phyloP scores from a whole-genome alignment of 2,797 vertebrate genomes.

The Rhabdophis nuchalis region DNA sequence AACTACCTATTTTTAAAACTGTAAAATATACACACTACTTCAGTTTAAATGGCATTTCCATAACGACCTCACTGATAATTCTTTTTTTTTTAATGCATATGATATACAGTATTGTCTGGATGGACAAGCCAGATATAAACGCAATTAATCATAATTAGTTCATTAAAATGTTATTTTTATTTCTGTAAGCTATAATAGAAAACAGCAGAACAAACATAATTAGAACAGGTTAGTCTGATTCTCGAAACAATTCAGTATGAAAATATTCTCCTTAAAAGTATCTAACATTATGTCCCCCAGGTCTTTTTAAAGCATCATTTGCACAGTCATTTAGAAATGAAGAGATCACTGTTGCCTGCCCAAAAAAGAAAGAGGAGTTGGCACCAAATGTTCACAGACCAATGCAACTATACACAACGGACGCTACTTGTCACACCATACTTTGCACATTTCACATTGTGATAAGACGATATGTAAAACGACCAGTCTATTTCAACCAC shows the following conservation, averaged over 20 bases:
- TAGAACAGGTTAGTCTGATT: background rate
- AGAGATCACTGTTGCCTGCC: background rate
- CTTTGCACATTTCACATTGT: slow-evolving; percentile 9
- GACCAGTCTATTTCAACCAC: slow-evolving; percentile 1
- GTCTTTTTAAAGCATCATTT: background rate
- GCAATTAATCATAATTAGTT: background rate
- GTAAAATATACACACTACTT: background rate
- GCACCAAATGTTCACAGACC: background rate
- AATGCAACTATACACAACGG: slow-evolving; percentile 7
- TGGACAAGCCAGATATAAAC: background rate
- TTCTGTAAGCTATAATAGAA: background rate
- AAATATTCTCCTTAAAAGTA: background rate
- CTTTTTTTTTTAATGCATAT: background rate
- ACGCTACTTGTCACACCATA: slow-evolving; percentile 18
- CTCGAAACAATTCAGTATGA: background rate
- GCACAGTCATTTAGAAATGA: background rate
- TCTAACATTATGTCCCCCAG: background rate
- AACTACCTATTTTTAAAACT: background rate
- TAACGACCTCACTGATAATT: background rate
- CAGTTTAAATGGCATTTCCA: background rate
- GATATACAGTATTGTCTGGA: background rate
- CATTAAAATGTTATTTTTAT: background rate
- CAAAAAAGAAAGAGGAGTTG: background rate
- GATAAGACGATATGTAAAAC: slow-evolving; percentile 18
- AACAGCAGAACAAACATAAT: background rate